These are phyloP conservation scores for Ricordea florida DNA, from an alignment of 92 coral and sea anemone species.

Conservation along the genomic window DNA sequence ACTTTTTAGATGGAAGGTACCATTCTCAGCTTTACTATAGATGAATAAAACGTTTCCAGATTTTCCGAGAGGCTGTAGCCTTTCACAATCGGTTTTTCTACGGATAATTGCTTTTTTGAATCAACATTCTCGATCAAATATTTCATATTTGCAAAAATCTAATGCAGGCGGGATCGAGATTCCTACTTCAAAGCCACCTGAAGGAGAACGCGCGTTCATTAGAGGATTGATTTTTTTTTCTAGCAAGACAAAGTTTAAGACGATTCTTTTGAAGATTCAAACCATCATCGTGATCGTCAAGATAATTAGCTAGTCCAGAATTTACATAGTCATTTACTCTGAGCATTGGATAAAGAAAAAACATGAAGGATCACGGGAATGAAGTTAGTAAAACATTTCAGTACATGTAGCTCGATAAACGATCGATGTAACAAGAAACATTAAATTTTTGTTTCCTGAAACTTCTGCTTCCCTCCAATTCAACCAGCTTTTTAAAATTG, in stretches of 20 bases:
- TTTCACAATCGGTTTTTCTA: slow-evolving; percentile 41
- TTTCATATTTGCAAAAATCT: slow-evolving; percentile 54
- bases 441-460: slow-evolving; percentile 22
- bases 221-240: neutral
- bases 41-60: neutral
- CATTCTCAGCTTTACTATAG: neutral
- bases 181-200: slow-evolving; percentile 35
- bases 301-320: neutral
- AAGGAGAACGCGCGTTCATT: slow-evolving; percentile 16
- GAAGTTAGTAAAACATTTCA: neutral
- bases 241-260: slow-evolving; percentile 28
- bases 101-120: slow-evolving; percentile 40
- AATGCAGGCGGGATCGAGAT: slow-evolving; percentile 17
- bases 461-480: slow-evolving; percentile 37
- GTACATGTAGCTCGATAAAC: neutral
- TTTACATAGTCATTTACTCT: slow-evolving; percentile 47
- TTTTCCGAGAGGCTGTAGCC: neutral
- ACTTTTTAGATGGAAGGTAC: neutral
- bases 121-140: slow-evolving; percentile 52
- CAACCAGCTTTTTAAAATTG: slow-evolving; percentile 51
- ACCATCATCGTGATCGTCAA: slow-evolving; percentile 42
- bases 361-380: neutral
- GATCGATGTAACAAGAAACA: neutral
- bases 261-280: slow-evolving; percentile 44
- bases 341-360: too few relatives aligned